Conservation (phyloP, 2,113 vertebrate species). For the Desmodus rotundus region DNA sequence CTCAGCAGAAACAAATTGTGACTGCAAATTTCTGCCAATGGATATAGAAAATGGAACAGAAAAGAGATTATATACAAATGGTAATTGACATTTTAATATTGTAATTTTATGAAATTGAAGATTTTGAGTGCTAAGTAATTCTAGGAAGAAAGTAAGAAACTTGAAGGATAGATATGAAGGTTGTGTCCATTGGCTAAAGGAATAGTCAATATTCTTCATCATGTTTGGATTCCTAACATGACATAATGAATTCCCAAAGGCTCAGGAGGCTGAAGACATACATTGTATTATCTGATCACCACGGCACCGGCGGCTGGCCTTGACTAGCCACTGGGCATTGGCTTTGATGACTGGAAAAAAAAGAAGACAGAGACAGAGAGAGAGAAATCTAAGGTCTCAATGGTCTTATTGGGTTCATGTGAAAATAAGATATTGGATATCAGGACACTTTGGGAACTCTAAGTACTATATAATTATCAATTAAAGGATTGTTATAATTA, state of each 20-base stretch:
- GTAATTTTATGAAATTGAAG: not conserved
- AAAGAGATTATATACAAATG: not conserved
- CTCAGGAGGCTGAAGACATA: not conserved
- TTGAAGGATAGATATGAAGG: not conserved
- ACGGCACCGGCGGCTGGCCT: not conserved
- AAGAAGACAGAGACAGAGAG: not conserved
- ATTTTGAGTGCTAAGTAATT: not conserved
- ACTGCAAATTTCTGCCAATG: not conserved
- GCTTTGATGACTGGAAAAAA: not conserved
- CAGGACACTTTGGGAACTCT: not conserved
- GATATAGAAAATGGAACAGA: not conserved
- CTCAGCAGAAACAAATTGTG: not conserved
- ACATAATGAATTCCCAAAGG: not conserved
- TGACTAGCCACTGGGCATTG: not conserved
- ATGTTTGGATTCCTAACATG: not conserved
- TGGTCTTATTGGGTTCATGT: not conserved
- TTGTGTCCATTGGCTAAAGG: not conserved
- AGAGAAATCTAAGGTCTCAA: not conserved
- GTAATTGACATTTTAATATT: not conserved
- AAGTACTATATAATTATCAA: not conserved
- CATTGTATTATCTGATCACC: not conserved
- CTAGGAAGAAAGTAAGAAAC: not conserved
- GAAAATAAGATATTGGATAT: not conserved
- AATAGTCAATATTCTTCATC: not conserved
- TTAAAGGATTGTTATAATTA: not conserved